Percentiles rank a stretch among this genome's conserved stretches.
These are phyloP conservation scores for Teleopsis dalmanni DNA, from an alignment of 1,140 invertebrate species.

Conservation along the genomic window DNA sequence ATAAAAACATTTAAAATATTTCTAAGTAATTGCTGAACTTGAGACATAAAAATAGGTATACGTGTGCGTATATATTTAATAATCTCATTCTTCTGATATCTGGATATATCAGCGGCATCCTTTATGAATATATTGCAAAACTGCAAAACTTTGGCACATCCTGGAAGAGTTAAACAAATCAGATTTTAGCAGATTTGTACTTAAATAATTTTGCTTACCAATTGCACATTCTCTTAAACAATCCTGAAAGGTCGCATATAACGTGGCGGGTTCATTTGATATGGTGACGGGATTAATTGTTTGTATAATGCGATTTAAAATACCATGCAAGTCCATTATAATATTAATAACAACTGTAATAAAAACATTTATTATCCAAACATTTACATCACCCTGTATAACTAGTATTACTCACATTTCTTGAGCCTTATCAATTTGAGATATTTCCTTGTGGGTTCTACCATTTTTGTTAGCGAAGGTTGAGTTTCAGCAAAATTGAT, in stretches of 20 bases:
- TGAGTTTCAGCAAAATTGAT: conserved; percentile 47
- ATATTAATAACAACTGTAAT: conserved; percentile 53
- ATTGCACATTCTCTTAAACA: conserved; percentile 53
- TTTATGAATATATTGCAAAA: conserved; percentile 56
- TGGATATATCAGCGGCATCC: conserved; percentile 49
- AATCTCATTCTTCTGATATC: conserved; percentile 56
- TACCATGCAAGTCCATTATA: conserved; percentile 54
- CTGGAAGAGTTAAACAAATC: conserved; percentile 23
- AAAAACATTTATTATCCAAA: not conserved
- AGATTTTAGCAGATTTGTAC: not conserved
- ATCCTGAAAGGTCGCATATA: conserved; percentile 56
- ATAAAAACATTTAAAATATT: conserved; percentile 52
- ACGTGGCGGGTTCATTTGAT: conserved; percentile 47
- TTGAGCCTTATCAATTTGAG: conserved; percentile 55
- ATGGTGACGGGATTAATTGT: conserved; percentile 45
- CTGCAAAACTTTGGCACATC: conserved; percentile 50
- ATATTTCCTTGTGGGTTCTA: conserved; percentile 52
- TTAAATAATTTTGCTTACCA: conserved; percentile 29
- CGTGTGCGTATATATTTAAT: conserved; percentile 58
- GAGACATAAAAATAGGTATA: conserved; percentile 56
- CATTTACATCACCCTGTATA: not conserved
- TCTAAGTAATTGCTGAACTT: conserved; percentile 53
- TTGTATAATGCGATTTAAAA: conserved; percentile 53
- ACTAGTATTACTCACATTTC: conserved; percentile 49
- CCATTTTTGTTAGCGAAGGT: conserved; percentile 49